Percentiles rank a stretch among this genome's conserved stretches.
Conservation (phyloP, 2,888 invertebrate genomes). For the Sympetrum striolatum region DNA sequence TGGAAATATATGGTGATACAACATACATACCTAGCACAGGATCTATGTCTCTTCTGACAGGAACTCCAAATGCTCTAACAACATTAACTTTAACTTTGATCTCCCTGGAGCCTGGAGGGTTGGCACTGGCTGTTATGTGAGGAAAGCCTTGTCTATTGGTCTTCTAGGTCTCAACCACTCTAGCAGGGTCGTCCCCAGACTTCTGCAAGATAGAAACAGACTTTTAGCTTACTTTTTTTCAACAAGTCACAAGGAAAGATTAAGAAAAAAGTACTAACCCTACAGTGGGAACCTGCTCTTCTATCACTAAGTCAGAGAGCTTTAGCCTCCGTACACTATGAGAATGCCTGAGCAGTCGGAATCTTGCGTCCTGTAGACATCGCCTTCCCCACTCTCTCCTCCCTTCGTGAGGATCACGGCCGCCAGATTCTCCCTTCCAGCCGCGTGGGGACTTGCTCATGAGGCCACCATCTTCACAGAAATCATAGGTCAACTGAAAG, state of each 20-base stretch:
- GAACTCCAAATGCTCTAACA: constrained; percentile 70
- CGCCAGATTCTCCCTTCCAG: constrained; percentile 13
- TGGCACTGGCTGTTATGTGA: constrained; percentile 32
- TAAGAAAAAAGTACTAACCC: constrained; percentile 63
- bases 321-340: constrained; percentile 60
- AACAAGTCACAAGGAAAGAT: too few relatives aligned
- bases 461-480: not conserved
- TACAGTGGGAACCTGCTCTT: constrained; percentile 80
- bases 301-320: constrained; percentile 75
- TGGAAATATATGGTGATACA: too few relatives aligned
- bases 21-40: not conserved
- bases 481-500: constrained; percentile 40
- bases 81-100: constrained; percentile 61
- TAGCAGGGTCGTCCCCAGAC: constrained; percentile 61
- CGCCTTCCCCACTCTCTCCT: constrained; percentile 70
- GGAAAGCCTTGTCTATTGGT: constrained; percentile 56
- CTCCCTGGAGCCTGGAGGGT: constrained; percentile 48
- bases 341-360: constrained; percentile 68
- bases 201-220: constrained; percentile 54
- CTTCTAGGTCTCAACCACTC: constrained; percentile 63
- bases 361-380: constrained; percentile 69
- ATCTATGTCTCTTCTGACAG: constrained; percentile 56
- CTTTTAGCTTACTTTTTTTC: too few relatives aligned
- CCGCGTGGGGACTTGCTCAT: not conserved
- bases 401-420: constrained; percentile 66